phyloP scores from a whole-genome alignment of 2,113 vertebrate genomes.

The Channa argus region DNA sequence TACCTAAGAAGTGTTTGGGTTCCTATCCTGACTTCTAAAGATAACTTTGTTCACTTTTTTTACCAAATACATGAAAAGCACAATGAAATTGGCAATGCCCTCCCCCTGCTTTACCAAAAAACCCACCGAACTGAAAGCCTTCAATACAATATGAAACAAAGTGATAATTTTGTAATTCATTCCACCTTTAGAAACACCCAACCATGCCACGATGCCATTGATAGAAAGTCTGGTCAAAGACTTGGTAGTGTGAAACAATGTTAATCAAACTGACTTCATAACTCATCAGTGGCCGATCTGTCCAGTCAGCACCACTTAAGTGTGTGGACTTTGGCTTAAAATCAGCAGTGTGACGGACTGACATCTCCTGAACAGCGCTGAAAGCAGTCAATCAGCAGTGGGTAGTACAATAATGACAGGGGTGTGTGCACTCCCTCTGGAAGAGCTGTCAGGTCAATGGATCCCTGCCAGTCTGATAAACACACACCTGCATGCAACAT shows the following conservation, averaged over 20 bases:
- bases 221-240: slow-evolving; percentile 35
- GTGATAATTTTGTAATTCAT: too few species aligned
- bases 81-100: too few species aligned
- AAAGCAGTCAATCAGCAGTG: slow-evolving; percentile 79
- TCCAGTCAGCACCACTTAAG: slow-evolving; percentile 45
- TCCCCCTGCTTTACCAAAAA: too few species aligned
- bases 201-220: too few species aligned
- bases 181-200: too few species aligned
- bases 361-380: slow-evolving; percentile 67
- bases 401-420: slow-evolving; percentile 73
- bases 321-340: slow-evolving; percentile 64
- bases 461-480: slow-evolving; percentile 75
- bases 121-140: too few species aligned
- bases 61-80: too few species aligned
- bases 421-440: slow-evolving; percentile 78
- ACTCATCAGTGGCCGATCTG: slow-evolving; percentile 38
- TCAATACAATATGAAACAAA: too few species aligned
- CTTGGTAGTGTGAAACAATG: slow-evolving; percentile 27
- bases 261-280: slow-evolving; percentile 43
- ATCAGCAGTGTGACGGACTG: slow-evolving; percentile 71
- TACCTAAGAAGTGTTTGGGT: too few species aligned
- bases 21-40: too few species aligned
- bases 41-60: too few species aligned
- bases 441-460: slow-evolving; percentile 83
- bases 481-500: slow-evolving; percentile 40